A percentile compares a stretch with the other conserved stretches of the same genome.
Evolutionary conservation across 2,888 invertebrate species (phyloP).

Genomic region (Tenthredo notha): DNA sequence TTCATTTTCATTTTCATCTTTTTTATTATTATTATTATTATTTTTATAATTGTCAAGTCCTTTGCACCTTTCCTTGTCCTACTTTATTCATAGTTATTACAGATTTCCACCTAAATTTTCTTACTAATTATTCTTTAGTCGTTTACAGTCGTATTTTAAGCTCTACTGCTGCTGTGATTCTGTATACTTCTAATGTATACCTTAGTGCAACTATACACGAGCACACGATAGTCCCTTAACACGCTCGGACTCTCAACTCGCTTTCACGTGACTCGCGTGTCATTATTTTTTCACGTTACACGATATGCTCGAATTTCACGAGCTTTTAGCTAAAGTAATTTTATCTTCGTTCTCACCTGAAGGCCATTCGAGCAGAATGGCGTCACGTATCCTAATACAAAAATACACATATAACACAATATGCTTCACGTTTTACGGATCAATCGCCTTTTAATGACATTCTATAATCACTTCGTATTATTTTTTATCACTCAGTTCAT

Average conservation of each 20-base stretch:
- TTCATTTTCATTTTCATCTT: not conserved
- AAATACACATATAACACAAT: not conserved
- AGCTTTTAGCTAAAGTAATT: slow-evolving; percentile 61
- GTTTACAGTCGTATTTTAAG: not conserved
- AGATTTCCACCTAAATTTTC: not conserved
- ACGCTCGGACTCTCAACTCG: not conserved
- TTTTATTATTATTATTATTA: not conserved
- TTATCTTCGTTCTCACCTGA: slow-evolving; percentile 54
- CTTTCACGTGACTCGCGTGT: not conserved
- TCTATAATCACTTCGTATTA: not conserved
- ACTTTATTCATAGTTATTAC: not conserved
- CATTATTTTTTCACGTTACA: slow-evolving; percentile 48
- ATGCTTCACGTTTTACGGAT: not conserved
- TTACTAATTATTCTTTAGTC: not conserved
- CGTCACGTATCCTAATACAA: not conserved
- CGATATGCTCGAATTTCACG: slow-evolving; percentile 54
- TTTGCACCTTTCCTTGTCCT: not conserved
- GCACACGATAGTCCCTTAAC: slow-evolving; percentile 1
- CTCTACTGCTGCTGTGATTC: not conserved
- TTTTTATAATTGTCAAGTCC: not conserved
- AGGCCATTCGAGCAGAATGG: not conserved
- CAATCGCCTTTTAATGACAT: not conserved
- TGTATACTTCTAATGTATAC: not conserved
- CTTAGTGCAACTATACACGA: not conserved
- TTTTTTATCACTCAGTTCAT: too few relatives aligned